Conservation (phyloP, 2,113 vertebrate genomes). For the Phasianus colchicus region DNA sequence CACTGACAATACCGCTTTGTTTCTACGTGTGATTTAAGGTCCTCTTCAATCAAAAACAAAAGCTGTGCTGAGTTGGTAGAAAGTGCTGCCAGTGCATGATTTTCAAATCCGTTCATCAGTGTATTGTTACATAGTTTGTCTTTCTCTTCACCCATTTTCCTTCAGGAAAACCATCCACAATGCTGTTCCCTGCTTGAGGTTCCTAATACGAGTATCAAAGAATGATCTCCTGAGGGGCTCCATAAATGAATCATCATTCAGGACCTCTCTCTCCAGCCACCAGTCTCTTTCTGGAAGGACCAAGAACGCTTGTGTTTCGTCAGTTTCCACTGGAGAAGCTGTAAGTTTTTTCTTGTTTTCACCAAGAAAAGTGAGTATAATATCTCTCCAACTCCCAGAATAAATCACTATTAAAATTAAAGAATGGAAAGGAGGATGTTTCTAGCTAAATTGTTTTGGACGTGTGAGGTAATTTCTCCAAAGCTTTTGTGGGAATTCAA, state of each 20-base stretch:
- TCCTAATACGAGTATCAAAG: slow-evolving; percentile 62
- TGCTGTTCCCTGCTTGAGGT: slow-evolving; percentile 74
- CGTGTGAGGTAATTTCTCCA: neutral
- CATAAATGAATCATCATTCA: slow-evolving; percentile 70
- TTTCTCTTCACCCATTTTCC: neutral
- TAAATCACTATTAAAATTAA: neutral
- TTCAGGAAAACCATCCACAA: slow-evolving; percentile 73
- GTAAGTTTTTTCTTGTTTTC: slow-evolving; percentile 63
- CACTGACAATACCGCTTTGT: neutral
- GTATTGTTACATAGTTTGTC: neutral
- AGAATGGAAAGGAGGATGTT: neutral
- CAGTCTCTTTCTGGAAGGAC: slow-evolving; percentile 58
- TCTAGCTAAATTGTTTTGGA: neutral
- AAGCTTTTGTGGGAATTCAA: neutral
- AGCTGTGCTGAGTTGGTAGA: neutral
- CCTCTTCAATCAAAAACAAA: neutral
- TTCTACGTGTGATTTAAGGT: neutral
- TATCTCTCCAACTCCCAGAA: neutral
- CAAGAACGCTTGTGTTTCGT: slow-evolving; percentile 62
- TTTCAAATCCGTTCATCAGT: neutral
- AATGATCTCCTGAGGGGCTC: slow-evolving; percentile 66
- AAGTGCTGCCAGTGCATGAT: neutral
- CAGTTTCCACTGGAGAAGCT: slow-evolving; percentile 66
- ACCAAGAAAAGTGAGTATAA: neutral
- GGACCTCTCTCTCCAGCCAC: slow-evolving; percentile 67